Conservation (phyloP, 2,797 vertebrate species). For the Myotis planiceps region DNA sequence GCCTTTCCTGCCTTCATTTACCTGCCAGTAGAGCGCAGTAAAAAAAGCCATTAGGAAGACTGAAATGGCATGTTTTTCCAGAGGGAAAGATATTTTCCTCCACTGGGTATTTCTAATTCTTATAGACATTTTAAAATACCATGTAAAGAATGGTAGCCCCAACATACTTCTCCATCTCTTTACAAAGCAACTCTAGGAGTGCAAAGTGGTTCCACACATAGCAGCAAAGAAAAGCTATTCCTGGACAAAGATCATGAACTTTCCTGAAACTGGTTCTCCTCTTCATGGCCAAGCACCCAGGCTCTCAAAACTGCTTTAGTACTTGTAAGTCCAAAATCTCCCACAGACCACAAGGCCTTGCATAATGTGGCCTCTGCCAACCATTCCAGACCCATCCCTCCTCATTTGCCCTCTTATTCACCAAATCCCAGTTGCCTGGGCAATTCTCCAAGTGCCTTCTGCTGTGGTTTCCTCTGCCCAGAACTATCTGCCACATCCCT, state of each 20-base stretch:
- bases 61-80: constrained; percentile 47
- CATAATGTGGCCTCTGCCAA: not conserved
- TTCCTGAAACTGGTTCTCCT: not conserved
- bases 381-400: not conserved
- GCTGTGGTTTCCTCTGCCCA: not conserved
- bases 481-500: not conserved
- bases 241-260: not conserved
- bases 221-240: not conserved
- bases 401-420: not conserved
- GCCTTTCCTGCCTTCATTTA: constrained; percentile 17
- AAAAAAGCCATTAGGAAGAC: constrained; percentile 35
- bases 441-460: not conserved
- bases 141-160: not conserved
- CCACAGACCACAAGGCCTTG: not conserved
- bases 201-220: not conserved
- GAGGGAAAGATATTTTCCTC: constrained; percentile 39
- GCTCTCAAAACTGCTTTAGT: not conserved
- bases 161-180: not conserved
- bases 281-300: not conserved
- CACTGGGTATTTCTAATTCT: constrained; percentile 11
- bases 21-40: not conserved
- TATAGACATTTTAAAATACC: not conserved
- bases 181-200: not conserved
- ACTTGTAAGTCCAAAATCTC: not conserved
- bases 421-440: not conserved